Base-by-base conservation (phyloP, 2,888 invertebrate genomes). In the Campoplex capitator region DNA sequence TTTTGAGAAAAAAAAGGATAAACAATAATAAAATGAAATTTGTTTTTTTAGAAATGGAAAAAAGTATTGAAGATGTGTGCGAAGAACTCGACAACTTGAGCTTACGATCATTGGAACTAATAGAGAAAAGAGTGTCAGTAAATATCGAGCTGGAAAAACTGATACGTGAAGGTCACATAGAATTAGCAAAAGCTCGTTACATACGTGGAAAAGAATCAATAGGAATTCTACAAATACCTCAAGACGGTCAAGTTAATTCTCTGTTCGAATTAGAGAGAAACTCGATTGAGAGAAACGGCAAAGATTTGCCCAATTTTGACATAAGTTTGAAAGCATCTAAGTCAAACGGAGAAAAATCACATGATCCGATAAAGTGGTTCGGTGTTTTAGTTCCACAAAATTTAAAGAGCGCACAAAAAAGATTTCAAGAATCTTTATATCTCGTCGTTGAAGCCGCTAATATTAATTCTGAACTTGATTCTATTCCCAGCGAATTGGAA, bases 351-450 rank as follows among this genome's bases (percentile, higher is more conserved):
- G 56, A 91, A 68, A 92, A 91, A 71, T 89, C 92, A 78, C 91
- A 92, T 42, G 96, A 98, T 93, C 98, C 98, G 0, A 93, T 98
- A 48, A 96, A 96, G 88, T 98, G 98, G 98, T 98, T 98, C 95
- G 98, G 98, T 16, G 96, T 98, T 58, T 94, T 98, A 54, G 97
- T 98, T 0, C 98, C 98, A 0, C 97, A 97, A 91, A 97, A 97
- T 92, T 95, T 98, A 91, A 96, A 97, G 90, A 96, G 95, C 89
- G 97, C 98, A 0, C 97, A 97, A 92, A 95, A 95, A 78, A 96
- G 96, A 90, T 98, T 98, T 92, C 96, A 96, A 91, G 96, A 96
- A 90, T 95, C 97, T 1, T 91, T 98, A 9, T 96, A 96, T 84
- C 95, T 96, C 92, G 95, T 96, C 54, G 95, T 97, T 16, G 96